These are phyloP conservation scores for Patiria miniata DNA, from an alignment of 35 echinoderm and acorn worm genomes.

Conservation along the genomic window DNA sequence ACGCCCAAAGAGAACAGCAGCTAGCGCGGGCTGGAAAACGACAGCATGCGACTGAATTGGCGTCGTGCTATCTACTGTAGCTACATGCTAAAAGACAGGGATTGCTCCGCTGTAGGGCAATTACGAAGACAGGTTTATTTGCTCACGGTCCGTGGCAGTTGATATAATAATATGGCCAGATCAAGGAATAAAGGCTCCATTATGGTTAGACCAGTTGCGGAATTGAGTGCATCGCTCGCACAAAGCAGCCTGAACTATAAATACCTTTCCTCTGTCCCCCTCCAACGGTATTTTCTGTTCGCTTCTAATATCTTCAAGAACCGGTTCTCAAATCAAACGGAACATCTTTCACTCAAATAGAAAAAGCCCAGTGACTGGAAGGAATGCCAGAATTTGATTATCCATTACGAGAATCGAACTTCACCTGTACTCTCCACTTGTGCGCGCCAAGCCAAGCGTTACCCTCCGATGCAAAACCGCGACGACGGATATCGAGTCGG, in stretches of 20 bases:
- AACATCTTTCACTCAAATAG: neutral
- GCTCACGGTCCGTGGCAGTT: neutral
- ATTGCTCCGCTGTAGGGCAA: conserved; percentile 5
- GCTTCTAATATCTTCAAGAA: too few relatives aligned
- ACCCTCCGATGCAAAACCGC: neutral
- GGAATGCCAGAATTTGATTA: neutral
- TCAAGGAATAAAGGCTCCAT: too few relatives aligned
- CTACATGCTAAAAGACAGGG: neutral
- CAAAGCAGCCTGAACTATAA: too few relatives aligned
- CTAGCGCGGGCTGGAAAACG: neutral
- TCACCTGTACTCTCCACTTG: neutral
- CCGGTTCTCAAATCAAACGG: too few relatives aligned
- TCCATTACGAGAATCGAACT: neutral
- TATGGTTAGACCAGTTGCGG: too few relatives aligned
- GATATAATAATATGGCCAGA: neutral
- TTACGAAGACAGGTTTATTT: neutral
- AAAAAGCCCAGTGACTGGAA: neutral
- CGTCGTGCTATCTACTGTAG: conserved; percentile 21
- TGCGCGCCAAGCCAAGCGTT: neutral
- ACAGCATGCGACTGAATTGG: neutral
- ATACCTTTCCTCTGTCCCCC: too few relatives aligned
- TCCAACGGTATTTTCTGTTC: too few relatives aligned
- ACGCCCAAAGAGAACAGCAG: conserved; percentile 18
- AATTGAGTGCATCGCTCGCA: too few relatives aligned
- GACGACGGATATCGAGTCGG: neutral